A percentile compares a stretch with the other conserved stretches of the same genome.
Conservation (phyloP, 2,113 vertebrate genomes). For the Ivindomyrus marchei region DNA sequence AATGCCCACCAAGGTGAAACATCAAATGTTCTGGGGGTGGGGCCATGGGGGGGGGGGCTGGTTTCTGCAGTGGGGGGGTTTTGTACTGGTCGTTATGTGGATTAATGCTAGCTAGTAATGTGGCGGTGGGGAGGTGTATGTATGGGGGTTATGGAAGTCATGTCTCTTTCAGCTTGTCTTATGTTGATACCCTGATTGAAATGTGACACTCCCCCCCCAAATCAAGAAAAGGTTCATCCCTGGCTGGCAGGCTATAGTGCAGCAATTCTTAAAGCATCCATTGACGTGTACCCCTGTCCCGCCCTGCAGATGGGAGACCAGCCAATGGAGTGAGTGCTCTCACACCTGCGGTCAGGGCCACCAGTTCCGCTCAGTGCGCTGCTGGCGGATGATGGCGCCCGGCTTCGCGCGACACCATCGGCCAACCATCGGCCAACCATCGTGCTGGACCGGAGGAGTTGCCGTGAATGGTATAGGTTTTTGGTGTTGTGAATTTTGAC, state of each 20-base stretch:
- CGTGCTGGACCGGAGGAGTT: no score
- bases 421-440: no score
- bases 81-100: background rate
- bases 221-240: background rate
- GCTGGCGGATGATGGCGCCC: constrained; percentile 83
- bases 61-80: background rate
- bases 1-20: constrained; percentile 75
- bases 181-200: background rate
- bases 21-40: background rate
- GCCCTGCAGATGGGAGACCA: constrained; percentile 76
- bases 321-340: constrained; percentile 81
- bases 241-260: background rate
- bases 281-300: background rate
- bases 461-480: no score
- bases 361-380: constrained; percentile 77
- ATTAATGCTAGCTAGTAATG: background rate
- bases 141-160: background rate
- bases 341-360: constrained; percentile 75
- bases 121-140: background rate
- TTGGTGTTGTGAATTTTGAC: no score
- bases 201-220: background rate
- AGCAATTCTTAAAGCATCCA: background rate
- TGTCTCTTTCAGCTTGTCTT: background rate
- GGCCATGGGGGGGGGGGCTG: background rate
- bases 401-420: constrained; percentile 64